These are phyloP conservation scores for Coregonus suidteri DNA, from an alignment of 2,797 vertebrate species.

Conservation along the genomic window DNA sequence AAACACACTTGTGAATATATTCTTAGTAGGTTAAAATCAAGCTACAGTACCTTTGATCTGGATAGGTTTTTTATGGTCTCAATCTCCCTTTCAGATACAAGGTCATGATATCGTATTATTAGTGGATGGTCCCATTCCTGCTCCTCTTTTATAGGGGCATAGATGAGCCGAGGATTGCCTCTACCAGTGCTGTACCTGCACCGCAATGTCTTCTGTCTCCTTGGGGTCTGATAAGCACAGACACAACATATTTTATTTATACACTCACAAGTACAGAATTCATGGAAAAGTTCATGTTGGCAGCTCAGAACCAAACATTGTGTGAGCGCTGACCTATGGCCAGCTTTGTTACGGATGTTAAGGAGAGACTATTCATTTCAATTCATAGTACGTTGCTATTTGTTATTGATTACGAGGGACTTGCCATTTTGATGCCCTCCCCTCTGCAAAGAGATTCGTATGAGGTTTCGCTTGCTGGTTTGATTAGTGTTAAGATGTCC, in stretches of 20 bases:
- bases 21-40: neutral
- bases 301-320: no score
- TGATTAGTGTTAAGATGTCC: slow-evolving; percentile 63
- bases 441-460: slow-evolving; percentile 85
- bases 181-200: slow-evolving; percentile 82
- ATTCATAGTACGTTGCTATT: neutral
- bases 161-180: slow-evolving; percentile 72
- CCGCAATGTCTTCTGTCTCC: slow-evolving; percentile 78
- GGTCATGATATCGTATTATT: slow-evolving; percentile 81
- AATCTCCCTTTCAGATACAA: slow-evolving; percentile 82
- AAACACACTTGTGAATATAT: neutral
- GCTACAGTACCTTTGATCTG: slow-evolving; percentile 75
- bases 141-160: slow-evolving; percentile 82
- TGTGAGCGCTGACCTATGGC: neutral
- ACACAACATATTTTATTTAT: neutral
- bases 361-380: neutral
- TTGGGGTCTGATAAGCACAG: slow-evolving; percentile 66
- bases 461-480: slow-evolving; percentile 68
- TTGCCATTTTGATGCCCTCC: slow-evolving; percentile 80
- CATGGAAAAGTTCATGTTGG: no score
- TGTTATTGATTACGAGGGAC: slow-evolving; percentile 4
- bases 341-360: neutral
- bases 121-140: slow-evolving; percentile 85
- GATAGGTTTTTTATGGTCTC: slow-evolving; percentile 81
- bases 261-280: no score